A percentile compares a stretch with the other conserved stretches of the same genome.
Evolutionary conservation across 2,797 vertebrate genomes (phyloP).

Genomic region (Acrocephalus scirpaceus): DNA sequence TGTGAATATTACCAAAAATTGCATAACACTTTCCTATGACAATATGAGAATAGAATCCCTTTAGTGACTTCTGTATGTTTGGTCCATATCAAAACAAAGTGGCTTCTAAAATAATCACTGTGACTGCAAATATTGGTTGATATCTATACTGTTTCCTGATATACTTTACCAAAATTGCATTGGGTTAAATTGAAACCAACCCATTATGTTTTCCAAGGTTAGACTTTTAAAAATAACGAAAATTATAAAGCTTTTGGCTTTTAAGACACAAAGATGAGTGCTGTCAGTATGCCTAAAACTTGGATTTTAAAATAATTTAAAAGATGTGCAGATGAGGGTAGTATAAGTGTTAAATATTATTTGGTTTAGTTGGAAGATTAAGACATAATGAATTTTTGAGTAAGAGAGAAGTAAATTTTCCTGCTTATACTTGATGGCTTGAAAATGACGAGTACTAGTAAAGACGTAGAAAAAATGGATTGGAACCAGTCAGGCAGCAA

Average conservation of each 20-base stretch:
- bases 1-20: background rate
- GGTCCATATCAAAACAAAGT: background rate
- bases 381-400: background rate
- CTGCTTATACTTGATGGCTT: background rate
- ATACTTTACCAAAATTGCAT: background rate
- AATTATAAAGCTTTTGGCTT: background rate
- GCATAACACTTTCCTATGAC: background rate
- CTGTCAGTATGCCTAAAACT: background rate
- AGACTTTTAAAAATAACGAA: background rate
- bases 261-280: background rate
- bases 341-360: background rate
- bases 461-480: background rate
- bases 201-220: background rate
- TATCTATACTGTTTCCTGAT: background rate
- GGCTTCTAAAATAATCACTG: background rate
- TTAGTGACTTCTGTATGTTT: rapidly evolving
- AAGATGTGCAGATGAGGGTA: background rate
- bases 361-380: background rate
- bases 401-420: background rate
- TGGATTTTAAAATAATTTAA: background rate
- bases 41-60: background rate
- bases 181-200: background rate
- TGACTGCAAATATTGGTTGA: background rate
- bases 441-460: background rate
- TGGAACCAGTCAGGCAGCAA: background rate